Evolutionary conservation across 2,113 vertebrate genomes (phyloP), one percentile per base, ranked within the genome.

Genomic region (Desmodus rotundus): DNA sequence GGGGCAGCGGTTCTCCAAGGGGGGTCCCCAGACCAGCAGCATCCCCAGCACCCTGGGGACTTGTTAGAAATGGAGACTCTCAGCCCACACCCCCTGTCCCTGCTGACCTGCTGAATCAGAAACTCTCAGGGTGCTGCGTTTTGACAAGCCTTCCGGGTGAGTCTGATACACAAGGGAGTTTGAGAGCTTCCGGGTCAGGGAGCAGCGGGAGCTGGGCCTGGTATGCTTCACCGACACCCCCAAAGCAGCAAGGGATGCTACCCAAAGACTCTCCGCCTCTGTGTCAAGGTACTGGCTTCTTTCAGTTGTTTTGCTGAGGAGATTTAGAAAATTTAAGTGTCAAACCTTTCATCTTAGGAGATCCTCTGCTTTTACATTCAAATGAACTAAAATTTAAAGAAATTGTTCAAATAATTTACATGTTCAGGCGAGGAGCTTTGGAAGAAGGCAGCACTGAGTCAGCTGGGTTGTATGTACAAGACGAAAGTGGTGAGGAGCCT

Each of bases 361-460:
- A 87, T 86, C 65, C 86, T 92, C 33, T 78, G 6, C 47, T 97
- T 90, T 96, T 84, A 84, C 47, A 87, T 20, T 78, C 26, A 12
- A 10, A 38, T 45, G 61, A 92, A 83, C 45, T 89, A 83, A 92
- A 77, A 67, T 26, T 17, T 74, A 31, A 47, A 45, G 61, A 94
- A 54, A 89, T 54, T 82, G 88, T 74, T 92, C 36, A 47, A 83
- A 41, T 89, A 83, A 41, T 86, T 47, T 91, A 81, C 87, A 82
- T 70, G 45, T 58, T 86, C 24, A 80, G 72, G 72, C 87, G 50
- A 86, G 77, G 33, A 56, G 38, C 43, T 85, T 26, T 92, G 63
- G 80, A 77, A 38, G 20, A 61, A 87, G 16, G 50, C 73, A 95
- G 63, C 47, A 12, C 28, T 24, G 43, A 80, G 14, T 94, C 67